Percentiles rank a stretch among this genome's conserved stretches.
These are phyloP conservation scores for Gisinianus flammeolus DNA, from an alignment of 2,888 invertebrate species.

Conservation along the genomic window DNA sequence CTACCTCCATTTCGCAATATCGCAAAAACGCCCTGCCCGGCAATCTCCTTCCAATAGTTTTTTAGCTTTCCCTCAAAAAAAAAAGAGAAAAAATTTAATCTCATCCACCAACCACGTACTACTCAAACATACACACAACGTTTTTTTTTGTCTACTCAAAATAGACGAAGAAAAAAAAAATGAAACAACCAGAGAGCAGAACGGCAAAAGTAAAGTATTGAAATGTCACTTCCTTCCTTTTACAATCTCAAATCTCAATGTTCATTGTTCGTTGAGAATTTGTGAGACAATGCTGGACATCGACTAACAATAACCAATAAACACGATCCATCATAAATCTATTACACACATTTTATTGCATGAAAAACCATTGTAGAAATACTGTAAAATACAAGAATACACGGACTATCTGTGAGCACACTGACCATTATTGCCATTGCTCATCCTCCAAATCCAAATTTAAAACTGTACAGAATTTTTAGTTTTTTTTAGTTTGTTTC, in stretches of 20 bases:
- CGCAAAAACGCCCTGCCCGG: slow-evolving; percentile 38
- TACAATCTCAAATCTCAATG: background rate
- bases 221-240: slow-evolving; percentile 28
- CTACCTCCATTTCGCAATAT: slow-evolving; percentile 39
- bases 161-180: background rate
- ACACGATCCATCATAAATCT: no score
- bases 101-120: slow-evolving; percentile 36
- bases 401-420: background rate
- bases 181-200: slow-evolving; percentile 20
- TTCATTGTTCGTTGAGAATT: background rate
- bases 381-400: no score
- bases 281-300: background rate
- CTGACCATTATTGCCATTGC: background rate
- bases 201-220: slow-evolving; percentile 20
- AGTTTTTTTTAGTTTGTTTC: background rate
- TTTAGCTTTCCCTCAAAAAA: slow-evolving; percentile 40
- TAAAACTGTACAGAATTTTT: background rate
- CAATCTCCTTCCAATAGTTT: slow-evolving; percentile 42
- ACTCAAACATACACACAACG: background rate
- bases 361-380: no score
- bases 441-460: background rate
- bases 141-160: slow-evolving; percentile 33
- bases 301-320: no score
- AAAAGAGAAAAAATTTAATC: slow-evolving; percentile 10
- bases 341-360: no score